Evolutionary conservation across 1,140 invertebrate species (phyloP).

Genomic region (Ganaspis sp.): DNA sequence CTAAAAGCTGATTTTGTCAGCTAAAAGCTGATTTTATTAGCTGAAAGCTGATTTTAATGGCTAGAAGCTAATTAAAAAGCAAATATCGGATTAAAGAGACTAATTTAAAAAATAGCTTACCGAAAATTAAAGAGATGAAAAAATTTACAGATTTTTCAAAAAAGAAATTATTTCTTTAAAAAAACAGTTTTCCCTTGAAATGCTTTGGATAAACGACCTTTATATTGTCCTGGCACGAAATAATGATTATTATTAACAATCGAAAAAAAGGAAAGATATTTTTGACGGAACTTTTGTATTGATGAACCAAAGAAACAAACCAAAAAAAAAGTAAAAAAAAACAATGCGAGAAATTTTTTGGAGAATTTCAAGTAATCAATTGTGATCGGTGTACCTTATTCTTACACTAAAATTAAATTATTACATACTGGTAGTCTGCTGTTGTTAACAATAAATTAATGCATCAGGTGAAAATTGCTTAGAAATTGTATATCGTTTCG

Average conservation of each 20-base stretch:
- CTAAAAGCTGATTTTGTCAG: not conserved
- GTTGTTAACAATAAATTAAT: slow-evolving; percentile 64
- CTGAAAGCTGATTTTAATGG: not conserved
- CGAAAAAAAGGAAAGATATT: slow-evolving; percentile 55
- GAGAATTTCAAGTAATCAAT: slow-evolving; percentile 55
- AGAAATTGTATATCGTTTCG: not conserved
- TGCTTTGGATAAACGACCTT: slow-evolving; percentile 32
- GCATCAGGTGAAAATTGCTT: not conserved
- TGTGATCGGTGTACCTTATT: slow-evolving; percentile 62
- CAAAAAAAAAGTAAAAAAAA: slow-evolving; percentile 39
- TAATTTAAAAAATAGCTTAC: no score
- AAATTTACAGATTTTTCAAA: slow-evolving; percentile 1
- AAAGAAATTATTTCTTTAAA: not conserved
- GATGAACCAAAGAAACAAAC: slow-evolving; percentile 36
- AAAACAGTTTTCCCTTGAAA: not conserved
- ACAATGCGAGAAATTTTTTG: slow-evolving; percentile 52
- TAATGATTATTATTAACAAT: slow-evolving; percentile 44
- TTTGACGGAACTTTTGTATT: slow-evolving; percentile 63
- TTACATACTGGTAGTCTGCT: slow-evolving; percentile 61
- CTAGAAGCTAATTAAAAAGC: no score
- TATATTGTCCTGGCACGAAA: slow-evolving; percentile 17
- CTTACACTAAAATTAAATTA: slow-evolving; percentile 44
- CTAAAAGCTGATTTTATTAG: not conserved
- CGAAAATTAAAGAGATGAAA: not conserved
- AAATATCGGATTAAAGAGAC: no score